Base-by-base conservation (phyloP, 92 coral and sea anemone genomes). In the Zoanthus sociatus region DNA sequence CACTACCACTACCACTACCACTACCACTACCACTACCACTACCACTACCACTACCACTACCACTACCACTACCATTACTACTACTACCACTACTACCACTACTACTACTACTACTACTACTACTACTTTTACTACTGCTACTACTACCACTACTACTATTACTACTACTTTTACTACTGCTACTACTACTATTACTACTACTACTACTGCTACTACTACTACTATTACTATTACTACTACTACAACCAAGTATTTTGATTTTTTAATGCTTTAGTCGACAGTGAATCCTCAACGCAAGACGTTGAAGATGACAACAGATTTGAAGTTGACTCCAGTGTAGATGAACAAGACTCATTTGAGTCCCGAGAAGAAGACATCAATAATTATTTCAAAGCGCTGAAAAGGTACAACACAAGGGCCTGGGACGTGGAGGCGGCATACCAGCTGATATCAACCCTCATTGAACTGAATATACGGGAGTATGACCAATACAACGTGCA, bases 401-500 rank as follows among this genome's bases (percentile, higher is more conserved):
- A 46, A 12, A 60, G 54, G 87, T 74, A 84, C 87, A 88, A 94
- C 84, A 79, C 92, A 47, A 88, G 77, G 11, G 33, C 78, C 12
- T 94, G 98, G 98, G 70, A 83, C 42, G 91, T 90, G 17, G 93
- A 93, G 7, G 90, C 95, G 21, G 90, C 92, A 17, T 90, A 88
- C 88, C 90, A 87, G 78, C 87, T 94, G 7, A 51, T 93, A 21
- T 86, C 98, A 5, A 93, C 87, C 21, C 87, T 94, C 4, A 60
- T 88, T 32, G 78, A 93, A 13, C 76, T 93, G 20, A 79, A 90
- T 63, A 86, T 94, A 51, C 87, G 84, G 79, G 98, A 91, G 44
- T 94, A 88, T 86, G 98, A 94, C 76, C 94, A 93, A 61, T 94
- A 88, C 70, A 92, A 94, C 88, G 88, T 94, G 42, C 51, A 92